These are phyloP conservation scores for Platysteira castanea DNA, from an alignment of 2,113 vertebrate genomes.

Conservation along the genomic window DNA sequence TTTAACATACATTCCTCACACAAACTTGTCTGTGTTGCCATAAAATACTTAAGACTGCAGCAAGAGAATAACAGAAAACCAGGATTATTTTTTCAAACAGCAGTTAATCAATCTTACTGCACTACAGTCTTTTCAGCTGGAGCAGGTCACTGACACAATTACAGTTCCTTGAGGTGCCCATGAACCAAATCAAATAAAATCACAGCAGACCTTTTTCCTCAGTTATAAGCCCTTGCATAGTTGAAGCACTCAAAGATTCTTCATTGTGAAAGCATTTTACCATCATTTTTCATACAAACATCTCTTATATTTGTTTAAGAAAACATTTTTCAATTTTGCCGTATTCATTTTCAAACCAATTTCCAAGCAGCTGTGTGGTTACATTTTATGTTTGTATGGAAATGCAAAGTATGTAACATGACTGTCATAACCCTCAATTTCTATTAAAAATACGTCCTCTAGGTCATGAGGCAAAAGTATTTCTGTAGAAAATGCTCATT, in stretches of 20 bases:
- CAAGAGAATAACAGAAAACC: constrained; percentile 52
- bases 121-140: constrained; percentile 48
- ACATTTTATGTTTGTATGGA: constrained; percentile 41
- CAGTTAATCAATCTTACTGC: constrained; percentile 51
- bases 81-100: constrained; percentile 22
- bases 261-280: neutral
- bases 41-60: constrained; percentile 55
- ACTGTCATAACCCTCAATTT: constrained; percentile 1
- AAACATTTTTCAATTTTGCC: constrained; percentile 16
- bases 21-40: constrained; percentile 39
- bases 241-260: neutral
- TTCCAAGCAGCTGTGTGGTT: neutral
- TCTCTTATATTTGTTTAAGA: neutral
- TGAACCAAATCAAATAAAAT: constrained; percentile 58
- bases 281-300: neutral
- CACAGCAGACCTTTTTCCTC: constrained; percentile 7
- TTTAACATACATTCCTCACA: constrained; percentile 51
- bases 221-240: neutral
- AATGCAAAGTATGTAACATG: constrained; percentile 38
- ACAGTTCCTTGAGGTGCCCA: constrained; percentile 44
- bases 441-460: constrained; percentile 17
- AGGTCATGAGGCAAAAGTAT: constrained; percentile 17
- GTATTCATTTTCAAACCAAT: neutral
- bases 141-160: constrained; percentile 55
- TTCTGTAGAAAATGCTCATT: constrained; percentile 32